A percentile compares a stretch with the other conserved stretches of the same genome.
phyloP scores from a whole-genome alignment of 2,888 invertebrate genomes.

The Periphyllus acericola region DNA sequence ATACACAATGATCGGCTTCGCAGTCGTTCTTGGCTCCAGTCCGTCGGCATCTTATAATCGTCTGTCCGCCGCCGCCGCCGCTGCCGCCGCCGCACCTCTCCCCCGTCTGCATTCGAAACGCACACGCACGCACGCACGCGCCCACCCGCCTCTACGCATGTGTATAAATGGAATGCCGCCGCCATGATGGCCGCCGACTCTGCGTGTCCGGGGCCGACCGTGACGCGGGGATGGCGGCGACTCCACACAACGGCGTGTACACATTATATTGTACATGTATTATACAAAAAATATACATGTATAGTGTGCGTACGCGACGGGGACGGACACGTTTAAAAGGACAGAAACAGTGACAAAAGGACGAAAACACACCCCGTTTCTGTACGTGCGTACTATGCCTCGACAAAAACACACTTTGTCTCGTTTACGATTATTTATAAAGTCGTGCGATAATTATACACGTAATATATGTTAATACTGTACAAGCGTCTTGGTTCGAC shows the following conservation, averaged over 20 bases:
- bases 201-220: not conserved
- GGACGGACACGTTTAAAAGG: not conserved
- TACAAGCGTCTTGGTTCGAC: no score
- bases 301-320: not conserved
- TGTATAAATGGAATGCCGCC: conserved; percentile 44
- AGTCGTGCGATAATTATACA: no score
- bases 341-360: not conserved
- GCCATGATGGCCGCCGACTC: conserved; percentile 58
- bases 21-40: conserved; percentile 52
- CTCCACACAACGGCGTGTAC: not conserved
- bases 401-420: no score
- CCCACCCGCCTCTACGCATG: not conserved
- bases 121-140: not conserved
- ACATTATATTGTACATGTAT: no score
- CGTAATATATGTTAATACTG: no score
- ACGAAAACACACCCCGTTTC: not conserved
- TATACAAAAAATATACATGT: not conserved
- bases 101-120: not conserved
- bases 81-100: not conserved
- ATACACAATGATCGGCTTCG: not conserved
- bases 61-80: conserved; percentile 4
- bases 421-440: no score
- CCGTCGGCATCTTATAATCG: conserved; percentile 41
- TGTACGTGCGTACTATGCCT: not conserved
- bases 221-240: conserved; percentile 22